Percentiles rank a stretch among this genome's conserved stretches.
Evolutionary conservation across 2,113 vertebrate species (phyloP).

Genomic region (Sebastes schlegelii): DNA sequence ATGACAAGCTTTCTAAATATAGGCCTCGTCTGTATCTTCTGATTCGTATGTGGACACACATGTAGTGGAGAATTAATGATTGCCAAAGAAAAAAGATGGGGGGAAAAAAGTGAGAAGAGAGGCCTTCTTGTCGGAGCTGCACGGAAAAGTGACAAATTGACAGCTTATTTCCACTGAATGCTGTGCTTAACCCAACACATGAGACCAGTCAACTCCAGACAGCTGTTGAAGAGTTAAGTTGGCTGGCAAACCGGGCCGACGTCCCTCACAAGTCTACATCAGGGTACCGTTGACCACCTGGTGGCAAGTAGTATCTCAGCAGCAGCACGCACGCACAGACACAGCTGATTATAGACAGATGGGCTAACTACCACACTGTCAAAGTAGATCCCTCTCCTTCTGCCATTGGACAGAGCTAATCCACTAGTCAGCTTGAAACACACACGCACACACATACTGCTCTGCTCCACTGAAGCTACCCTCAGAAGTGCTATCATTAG

Average conservation of each 20-base stretch:
- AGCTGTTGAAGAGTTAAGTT: constrained; percentile 40
- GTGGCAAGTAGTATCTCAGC: constrained; percentile 53
- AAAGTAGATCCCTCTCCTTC: constrained; percentile 80
- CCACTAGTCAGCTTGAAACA: constrained; percentile 63
- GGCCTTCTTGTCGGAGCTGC: not conserved
- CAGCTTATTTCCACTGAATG: constrained; percentile 5
- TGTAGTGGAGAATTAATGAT: constrained; percentile 31
- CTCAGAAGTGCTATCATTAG: constrained; percentile 32
- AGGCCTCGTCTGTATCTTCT: constrained; percentile 33
- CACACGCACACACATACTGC: constrained; percentile 26
- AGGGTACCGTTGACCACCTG: constrained; percentile 71
- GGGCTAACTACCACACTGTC: constrained; percentile 82
- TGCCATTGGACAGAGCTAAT: constrained; percentile 75
- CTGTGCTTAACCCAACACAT: not conserved
- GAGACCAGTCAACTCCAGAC: not conserved
- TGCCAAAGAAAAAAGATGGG: not conserved
- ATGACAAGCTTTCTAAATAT: constrained; percentile 65
- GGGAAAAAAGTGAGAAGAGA: not conserved
- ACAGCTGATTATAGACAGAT: constrained; percentile 85
- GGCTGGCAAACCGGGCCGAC: constrained; percentile 25
- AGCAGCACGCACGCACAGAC: constrained; percentile 47
- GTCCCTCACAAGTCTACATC: constrained; percentile 49
- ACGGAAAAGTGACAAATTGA: not conserved
- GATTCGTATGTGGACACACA: constrained; percentile 32
- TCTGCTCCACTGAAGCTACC: constrained; percentile 34